These are phyloP conservation scores for Pan paniscus DNA, from an alignment of 2,113 vertebrate species.

Conservation along the genomic window DNA sequence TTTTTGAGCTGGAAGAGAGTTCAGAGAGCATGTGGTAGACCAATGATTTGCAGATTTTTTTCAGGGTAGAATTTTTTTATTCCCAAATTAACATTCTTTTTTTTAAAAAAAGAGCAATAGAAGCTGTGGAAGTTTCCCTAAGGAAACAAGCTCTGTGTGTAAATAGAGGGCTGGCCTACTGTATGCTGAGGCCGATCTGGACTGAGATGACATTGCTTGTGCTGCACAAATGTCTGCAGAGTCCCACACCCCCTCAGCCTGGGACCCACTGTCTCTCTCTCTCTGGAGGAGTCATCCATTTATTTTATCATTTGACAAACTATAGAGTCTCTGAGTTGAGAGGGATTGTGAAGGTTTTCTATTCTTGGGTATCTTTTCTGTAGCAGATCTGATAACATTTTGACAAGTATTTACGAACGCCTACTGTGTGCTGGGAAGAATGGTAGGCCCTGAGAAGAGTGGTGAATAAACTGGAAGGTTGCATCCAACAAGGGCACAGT, in stretches of 20 bases:
- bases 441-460: not conserved
- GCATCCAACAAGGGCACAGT: not conserved
- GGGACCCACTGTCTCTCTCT: not conserved
- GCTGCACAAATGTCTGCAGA: not conserved
- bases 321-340: no score
- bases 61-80: no score
- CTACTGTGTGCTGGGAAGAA: not conserved
- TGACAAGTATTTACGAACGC: no score
- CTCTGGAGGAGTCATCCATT: not conserved
- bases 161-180: no score
- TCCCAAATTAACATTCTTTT: not conserved
- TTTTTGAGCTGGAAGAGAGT: not conserved
- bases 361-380: no score
- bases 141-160: not conserved
- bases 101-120: not conserved
- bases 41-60: not conserved
- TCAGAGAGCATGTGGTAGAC: not conserved
- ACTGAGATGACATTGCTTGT: not conserved
- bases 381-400: not conserved
- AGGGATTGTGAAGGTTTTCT: no score
- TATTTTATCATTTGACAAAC: not conserved
- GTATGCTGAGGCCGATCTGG: not conserved
- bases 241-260: no score
- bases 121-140: not conserved
- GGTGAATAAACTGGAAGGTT: not conserved